Base-by-base conservation (phyloP, 2,888 invertebrate species). In the Cephonodes hylas region DNA sequence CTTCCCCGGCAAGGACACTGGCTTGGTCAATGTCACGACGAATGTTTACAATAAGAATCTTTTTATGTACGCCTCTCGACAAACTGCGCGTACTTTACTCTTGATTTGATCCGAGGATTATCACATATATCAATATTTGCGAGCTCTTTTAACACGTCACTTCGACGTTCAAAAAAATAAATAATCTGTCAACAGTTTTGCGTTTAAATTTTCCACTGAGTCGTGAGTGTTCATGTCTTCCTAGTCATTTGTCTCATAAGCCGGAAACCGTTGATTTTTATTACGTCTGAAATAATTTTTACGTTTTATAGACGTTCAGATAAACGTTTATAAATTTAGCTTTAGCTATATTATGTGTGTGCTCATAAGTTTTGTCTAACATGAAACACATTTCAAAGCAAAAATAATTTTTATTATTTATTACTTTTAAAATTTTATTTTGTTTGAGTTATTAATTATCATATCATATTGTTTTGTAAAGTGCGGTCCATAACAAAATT, bases 11-110 rank as follows among this genome's bases (percentile, higher is more conserved):
- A 88, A 87, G 86, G 84, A 83, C 85, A 74, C 69, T 63, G 64
- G 71, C 70, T 77, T 78, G 78, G 76, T 78, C 82, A 85, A 87
- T 84, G 85, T 84, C 86, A 81, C 71, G 77, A 71, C 71, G 67
- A 68, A 69, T 83, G 75, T 81, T 81, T 77, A 73, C 71, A 67
- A 73, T 74, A 65, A 64, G 67, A 67, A 64, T 74, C 77, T 80
- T 79, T 65, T 53, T 53, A 53, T 53, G 53, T 38, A 38, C 23
- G 27, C 45, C 22, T 45, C 58, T 64, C 45, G 63, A 68, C 62
- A 69, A 68, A 70, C 70, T 70, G 66, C 69, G 69, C 69, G 69
- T 63, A 66, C 42, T 22, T 27, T 5, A 10, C 34, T 42, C 22
- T 42, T 23, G 22, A 58, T 25, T 8, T 53, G 53, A 53, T 53